Conservation (phyloP, 2,797 vertebrate species). For the Anguilla pacifica region DNA sequence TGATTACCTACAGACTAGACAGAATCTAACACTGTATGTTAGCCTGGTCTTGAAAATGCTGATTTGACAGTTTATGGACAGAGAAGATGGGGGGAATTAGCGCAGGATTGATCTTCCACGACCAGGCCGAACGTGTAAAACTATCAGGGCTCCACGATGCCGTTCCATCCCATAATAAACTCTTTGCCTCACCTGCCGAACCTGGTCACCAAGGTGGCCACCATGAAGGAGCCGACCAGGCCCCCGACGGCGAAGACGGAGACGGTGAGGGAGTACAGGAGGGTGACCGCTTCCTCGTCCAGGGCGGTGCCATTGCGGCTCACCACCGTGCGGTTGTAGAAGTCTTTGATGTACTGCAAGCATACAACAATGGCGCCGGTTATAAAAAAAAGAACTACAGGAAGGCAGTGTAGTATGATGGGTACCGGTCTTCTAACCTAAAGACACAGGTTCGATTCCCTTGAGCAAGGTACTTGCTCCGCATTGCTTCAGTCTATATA, state of each 20-base stretch:
- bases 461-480: too few species aligned
- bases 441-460: too few species aligned
- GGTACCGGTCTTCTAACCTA: too few species aligned
- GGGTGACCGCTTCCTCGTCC: conserved; percentile 62
- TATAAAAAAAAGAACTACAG: not conserved
- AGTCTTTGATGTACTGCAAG: conserved; percentile 84
- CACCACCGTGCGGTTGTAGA: conserved; percentile 82
- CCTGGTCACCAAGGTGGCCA: conserved; percentile 77
- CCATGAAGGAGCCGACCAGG: conserved; percentile 78
- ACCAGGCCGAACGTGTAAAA: conserved; percentile 33
- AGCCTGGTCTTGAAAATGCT: too few species aligned
- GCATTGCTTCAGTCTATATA: too few species aligned
- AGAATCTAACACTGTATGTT: too few species aligned
- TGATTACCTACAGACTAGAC: too few species aligned
- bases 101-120: conserved; percentile 31
- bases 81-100: conserved; percentile 4
- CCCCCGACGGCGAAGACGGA: conserved; percentile 87
- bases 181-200: conserved; percentile 77
- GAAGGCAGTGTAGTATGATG: too few species aligned
- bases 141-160: conserved; percentile 22
- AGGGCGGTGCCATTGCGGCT: conserved; percentile 61
- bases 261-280: conserved; percentile 85
- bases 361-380: conserved; percentile 14
- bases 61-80: conserved; percentile 21
- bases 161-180: conserved; percentile 24